phyloP scores from a whole-genome alignment of 2,888 invertebrate genomes.

The Epinotia nisella region DNA sequence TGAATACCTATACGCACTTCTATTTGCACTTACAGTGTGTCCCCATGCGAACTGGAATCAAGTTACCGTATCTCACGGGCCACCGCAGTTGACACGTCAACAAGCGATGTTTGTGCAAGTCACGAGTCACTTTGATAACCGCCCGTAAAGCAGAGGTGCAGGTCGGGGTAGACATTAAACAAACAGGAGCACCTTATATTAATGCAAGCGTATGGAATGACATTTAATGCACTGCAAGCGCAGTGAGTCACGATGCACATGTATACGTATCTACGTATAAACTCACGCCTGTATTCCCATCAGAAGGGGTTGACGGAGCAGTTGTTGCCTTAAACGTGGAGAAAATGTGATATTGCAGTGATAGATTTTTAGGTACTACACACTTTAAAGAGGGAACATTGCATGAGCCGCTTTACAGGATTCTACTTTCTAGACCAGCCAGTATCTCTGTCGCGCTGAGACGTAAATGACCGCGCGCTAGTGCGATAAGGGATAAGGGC shows the following conservation, averaged over 20 bases:
- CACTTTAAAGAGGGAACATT: neutral
- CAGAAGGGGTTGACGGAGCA: neutral
- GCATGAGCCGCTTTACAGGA: no score
- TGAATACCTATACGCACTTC: neutral
- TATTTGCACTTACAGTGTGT: neutral
- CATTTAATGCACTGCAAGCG: conserved; percentile 47
- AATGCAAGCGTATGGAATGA: conserved; percentile 50
- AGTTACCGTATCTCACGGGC: conserved; percentile 13
- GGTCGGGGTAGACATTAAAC: conserved; percentile 51
- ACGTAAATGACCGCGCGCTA: no score
- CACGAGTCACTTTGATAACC: conserved; percentile 40
- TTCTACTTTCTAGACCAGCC: no score
- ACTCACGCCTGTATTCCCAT: neutral
- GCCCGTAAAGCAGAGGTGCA: conserved; percentile 49
- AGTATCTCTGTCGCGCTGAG: no score
- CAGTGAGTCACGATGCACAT: conserved; percentile 25
- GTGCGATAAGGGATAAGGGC: no score
- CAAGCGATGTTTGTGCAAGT: conserved; percentile 41
- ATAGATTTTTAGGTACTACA: neutral
- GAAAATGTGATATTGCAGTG: neutral
- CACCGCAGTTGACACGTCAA: conserved; percentile 23
- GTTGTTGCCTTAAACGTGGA: neutral
- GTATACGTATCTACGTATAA: neutral
- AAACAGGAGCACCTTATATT: conserved; percentile 56
- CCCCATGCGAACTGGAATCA: conserved; percentile 24